Percentiles rank a stretch among this genome's conserved stretches.
Conservation (phyloP, 2,797 vertebrate species). For the Ceryle rudis region DNA sequence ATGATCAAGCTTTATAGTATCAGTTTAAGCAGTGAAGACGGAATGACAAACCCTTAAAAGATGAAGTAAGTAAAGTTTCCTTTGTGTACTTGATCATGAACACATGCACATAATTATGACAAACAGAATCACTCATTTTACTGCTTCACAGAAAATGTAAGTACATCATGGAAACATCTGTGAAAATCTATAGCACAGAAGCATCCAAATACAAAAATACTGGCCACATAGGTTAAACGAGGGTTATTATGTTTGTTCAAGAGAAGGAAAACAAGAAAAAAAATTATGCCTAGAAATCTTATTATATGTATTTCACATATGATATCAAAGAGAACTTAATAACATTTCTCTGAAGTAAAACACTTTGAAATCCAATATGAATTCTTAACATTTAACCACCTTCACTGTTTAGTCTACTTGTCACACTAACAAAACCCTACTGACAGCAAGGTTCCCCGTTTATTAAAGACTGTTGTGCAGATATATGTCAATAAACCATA, state of each 20-base stretch:
- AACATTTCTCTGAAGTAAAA: background rate
- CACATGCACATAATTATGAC: background rate
- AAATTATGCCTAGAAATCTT: background rate
- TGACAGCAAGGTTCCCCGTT: background rate
- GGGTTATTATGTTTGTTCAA: background rate
- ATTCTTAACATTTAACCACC: background rate
- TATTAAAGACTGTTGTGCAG: background rate
- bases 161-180: background rate
- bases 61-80: background rate
- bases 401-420: background rate
- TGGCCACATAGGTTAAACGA: background rate
- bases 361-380: background rate
- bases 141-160: background rate
- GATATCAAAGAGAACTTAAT: background rate
- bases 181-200: background rate
- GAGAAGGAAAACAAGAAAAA: background rate
- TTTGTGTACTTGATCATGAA: background rate
- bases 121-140: background rate
- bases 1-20: background rate
- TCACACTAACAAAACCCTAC: background rate
- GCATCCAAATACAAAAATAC: background rate
- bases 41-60: background rate
- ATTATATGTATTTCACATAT: background rate
- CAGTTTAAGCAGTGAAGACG: background rate
- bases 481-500: background rate